Percentiles rank a stretch among this genome's conserved stretches.
Evolutionary conservation across 2,888 invertebrate genomes (phyloP).

Genomic region (Dichetophora obliterata): DNA sequence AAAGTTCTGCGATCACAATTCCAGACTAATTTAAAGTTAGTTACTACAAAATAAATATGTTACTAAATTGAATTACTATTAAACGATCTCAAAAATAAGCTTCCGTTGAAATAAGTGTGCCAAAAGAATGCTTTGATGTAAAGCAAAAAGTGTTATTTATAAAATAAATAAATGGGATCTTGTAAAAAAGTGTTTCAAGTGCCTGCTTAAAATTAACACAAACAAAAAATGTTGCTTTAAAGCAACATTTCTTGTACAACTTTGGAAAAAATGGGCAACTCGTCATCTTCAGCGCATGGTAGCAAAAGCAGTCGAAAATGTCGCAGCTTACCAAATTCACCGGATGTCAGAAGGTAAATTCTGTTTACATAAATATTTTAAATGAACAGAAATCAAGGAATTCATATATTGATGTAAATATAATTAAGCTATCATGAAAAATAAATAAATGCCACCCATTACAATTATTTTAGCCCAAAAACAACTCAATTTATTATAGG

Average conservation of each 20-base stretch:
- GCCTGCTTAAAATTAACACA: background rate
- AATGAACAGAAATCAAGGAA: no score
- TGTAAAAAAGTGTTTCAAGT: background rate
- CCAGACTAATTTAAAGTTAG: background rate
- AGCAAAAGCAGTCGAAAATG: conserved; percentile 67
- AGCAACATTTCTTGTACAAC: background rate
- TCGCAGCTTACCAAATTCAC: conserved; percentile 84
- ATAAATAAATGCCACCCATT: no score
- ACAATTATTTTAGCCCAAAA: no score
- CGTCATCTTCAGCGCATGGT: conserved; percentile 64
- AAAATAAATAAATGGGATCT: no score
- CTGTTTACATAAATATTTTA: no score
- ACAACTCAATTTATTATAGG: no score
- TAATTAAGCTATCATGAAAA: background rate
- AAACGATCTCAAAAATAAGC: background rate
- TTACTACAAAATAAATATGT: background rate
- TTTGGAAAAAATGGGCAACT: conserved; percentile 64
- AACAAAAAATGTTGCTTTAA: background rate
- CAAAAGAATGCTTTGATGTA: background rate
- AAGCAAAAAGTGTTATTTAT: no score
- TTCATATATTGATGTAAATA: background rate
- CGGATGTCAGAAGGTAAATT: conserved; percentile 79
- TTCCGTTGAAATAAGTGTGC: background rate
- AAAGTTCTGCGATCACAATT: no score
- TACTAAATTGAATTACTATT: background rate